Evolutionary conservation across 2,888 invertebrate genomes (phyloP), one percentile per base, ranked within the genome.

Genomic region (Abrostola tripartita): DNA sequence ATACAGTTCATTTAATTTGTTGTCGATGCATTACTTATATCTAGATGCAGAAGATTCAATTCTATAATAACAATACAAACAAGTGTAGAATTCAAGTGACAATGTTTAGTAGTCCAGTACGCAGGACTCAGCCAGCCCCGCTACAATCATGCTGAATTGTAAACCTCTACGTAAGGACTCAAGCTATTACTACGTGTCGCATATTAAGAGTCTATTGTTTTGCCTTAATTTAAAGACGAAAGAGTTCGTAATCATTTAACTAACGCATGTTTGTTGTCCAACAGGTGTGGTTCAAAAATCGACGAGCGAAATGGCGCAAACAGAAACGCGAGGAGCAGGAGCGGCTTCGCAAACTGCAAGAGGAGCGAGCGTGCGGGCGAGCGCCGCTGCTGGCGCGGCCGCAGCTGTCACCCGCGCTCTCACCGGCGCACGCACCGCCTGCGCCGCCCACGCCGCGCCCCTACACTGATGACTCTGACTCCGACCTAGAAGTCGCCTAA

Each of bases 241-340:
- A 24, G 14, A 38, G 8, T 50, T 36, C 12, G 10, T 42, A n/a
- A 37, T 5, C 40, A 37, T 14, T 14, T 14, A n/a, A 14, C 12
- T 12, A 44, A 51, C 7, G 37, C 35, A 4, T 14, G 42, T 11
- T n/a, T 59, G 42, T 37, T 65, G 5, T 87, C 88, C 81, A 11
- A 9, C 95, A 99, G 99, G 99, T 99, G 10, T 99, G 99, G 99
- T 99, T 99, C 93, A 99, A 99, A 93, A 99, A 99, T 90, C 96
- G 99, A 24, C 96, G 99, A 44, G 99, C 99, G 79, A 99, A 99
- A 95, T 99, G 98, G 98, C 96, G 99, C 78, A 99, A 99, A 87
- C 98, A 98, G 89, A 98, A 98, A 89, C 96, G 98, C 2, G 99
- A 97, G 88, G 97, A 97, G 88, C 97, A 98, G 90, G 97, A 98